A percentile compares a stretch with the other conserved stretches of the same genome.
Conservation (phyloP, 2,888 invertebrate species). For the Orchestes rusci region DNA sequence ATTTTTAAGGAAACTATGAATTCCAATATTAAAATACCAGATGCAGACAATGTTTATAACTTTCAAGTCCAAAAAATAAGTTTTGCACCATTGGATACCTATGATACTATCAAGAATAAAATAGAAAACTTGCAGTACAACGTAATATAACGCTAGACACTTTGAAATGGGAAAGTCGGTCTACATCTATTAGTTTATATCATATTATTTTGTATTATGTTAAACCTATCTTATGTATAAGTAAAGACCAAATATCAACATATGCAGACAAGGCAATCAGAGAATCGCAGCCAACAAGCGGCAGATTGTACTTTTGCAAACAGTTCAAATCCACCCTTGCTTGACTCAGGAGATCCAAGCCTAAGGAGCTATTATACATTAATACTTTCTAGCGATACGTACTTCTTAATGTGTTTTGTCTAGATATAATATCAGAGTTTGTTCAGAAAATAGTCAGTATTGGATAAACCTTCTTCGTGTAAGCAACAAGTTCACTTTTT, state of each 20-base stretch:
- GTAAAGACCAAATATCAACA: slow-evolving; percentile 1
- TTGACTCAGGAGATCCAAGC: slow-evolving; percentile 8
- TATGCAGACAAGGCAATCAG: too few species aligned
- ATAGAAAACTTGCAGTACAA: slow-evolving; percentile 1
- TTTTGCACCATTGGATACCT: background rate
- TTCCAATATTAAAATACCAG: background rate
- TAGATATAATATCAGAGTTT: too few species aligned
- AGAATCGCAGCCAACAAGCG: too few species aligned
- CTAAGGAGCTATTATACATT: too few species aligned
- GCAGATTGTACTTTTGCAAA: background rate
- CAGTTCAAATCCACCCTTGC: background rate
- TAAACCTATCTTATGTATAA: slow-evolving; percentile 2
- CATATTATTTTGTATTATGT: slow-evolving; percentile 2
- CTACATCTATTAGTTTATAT: background rate
- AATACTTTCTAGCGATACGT: too few species aligned
- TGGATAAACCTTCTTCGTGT: too few species aligned
- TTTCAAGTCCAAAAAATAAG: slow-evolving; percentile 5
- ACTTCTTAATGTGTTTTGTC: too few species aligned
- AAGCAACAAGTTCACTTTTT: too few species aligned
- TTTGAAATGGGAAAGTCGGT: slow-evolving; percentile 1
- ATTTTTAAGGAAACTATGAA: slow-evolving; percentile 2
- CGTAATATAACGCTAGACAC: background rate
- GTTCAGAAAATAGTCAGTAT: too few species aligned
- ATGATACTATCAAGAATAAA: background rate
- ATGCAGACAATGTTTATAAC: background rate